Base-by-base conservation (phyloP, 64 coral and sea anemone species). In the Actinia equina region DNA sequence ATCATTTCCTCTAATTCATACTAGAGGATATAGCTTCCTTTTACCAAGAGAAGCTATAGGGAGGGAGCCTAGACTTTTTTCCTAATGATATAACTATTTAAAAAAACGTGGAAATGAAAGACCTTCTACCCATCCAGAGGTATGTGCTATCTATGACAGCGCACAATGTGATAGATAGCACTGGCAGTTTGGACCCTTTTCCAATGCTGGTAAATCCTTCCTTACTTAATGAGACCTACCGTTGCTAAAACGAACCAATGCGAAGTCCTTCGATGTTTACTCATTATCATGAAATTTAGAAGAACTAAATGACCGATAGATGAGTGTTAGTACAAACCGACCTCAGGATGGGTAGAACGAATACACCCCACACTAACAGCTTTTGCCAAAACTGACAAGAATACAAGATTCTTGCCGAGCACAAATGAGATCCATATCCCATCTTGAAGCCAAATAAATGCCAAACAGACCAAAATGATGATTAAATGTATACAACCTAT, bases 381-480 rank as follows among this genome's bases (percentile, higher is more conserved):
- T 71, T 71, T 37, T 71, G 23, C 69, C 69, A 71, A 71, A 71
- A 71, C 69, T 71, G 25, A 13, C 69, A 71, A 71, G 69, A 27
- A 19, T 23, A 22, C 23, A 26, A 71, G n/a, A 23, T n/a, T 30
- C 69, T 71, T 71, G 25, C 69, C 9, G 12, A 27, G 9, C 7
- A 15, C 4, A 10, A 71, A 71, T 71, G 2, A n/a, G 62, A 22
- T 37, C 30, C 30, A 37, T 37, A 37, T 63, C 4, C 20, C 25
- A 71, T 71, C 23, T 15, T 7, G 3, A 71, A 49, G 5, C 2
- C 25, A 10, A 71, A 26, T 26, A 1, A 71, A 10, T 71, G 69
- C 69, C 69, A 71, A 71, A 37, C 25, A 13, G 69, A 41, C 69
- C 69, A 71, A 71, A 71, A 71, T 41, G 2, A 71, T 37, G 26